These are phyloP conservation scores for Agonopterix arenella DNA, from an alignment of 2,888 invertebrate species.

Conservation along the genomic window DNA sequence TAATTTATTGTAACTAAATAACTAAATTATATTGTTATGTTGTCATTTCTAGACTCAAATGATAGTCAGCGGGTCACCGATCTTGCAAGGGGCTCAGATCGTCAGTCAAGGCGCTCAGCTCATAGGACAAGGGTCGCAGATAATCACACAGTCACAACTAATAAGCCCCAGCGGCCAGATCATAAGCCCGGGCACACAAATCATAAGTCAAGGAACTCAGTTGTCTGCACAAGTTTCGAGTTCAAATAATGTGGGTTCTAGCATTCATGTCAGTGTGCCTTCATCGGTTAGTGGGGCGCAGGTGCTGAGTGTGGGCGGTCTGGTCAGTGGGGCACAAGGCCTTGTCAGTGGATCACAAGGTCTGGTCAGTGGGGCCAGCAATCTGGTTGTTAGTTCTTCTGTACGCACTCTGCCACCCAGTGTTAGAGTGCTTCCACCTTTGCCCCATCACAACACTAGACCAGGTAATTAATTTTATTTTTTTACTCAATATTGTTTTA, in stretches of 20 bases:
- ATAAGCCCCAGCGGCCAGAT: slow-evolving; percentile 52
- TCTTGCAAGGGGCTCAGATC: slow-evolving; percentile 63
- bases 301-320: slow-evolving; percentile 56
- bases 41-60: slow-evolving; percentile 55
- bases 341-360: slow-evolving; percentile 6
- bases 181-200: slow-evolving; percentile 61
- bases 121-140: slow-evolving; percentile 55
- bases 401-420: slow-evolving; percentile 60
- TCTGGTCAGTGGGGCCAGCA: slow-evolving; percentile 47
- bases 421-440: slow-evolving; percentile 59
- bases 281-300: slow-evolving; percentile 46
- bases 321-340: slow-evolving; percentile 17
- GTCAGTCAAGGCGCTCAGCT: slow-evolving; percentile 63
- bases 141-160: slow-evolving; percentile 58
- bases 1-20: background rate
- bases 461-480: slow-evolving; percentile 42
- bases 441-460: slow-evolving; percentile 56
- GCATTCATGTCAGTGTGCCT: slow-evolving; percentile 40
- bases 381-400: slow-evolving; percentile 57
- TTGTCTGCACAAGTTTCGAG: slow-evolving; percentile 51
- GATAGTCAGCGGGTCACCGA: slow-evolving; percentile 61
- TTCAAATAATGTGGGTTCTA: slow-evolving; percentile 32
- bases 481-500: no score
- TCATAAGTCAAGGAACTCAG: slow-evolving; percentile 67
- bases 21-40: background rate